Base-by-base conservation (phyloP, 2,797 vertebrate species). In the Cossypha heuglini region DNA sequence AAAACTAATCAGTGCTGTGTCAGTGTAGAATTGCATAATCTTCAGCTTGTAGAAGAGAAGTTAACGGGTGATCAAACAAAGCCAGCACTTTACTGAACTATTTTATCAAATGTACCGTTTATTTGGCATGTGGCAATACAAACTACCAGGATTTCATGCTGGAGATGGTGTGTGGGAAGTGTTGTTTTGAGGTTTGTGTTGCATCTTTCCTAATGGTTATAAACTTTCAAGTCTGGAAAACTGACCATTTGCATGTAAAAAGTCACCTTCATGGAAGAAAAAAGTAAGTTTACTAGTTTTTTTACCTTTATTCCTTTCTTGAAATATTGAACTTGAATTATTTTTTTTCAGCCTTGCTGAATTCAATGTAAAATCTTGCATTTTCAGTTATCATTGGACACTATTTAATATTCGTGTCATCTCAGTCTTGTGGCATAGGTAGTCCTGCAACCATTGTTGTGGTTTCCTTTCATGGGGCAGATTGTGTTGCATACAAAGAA, bases 401-500 rank as follows among this genome's bases (percentile, higher is more conserved):
- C 8, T 22, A 13, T 48, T 68, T 43, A 55, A 9, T 19, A 38
- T 33, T 67, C 31, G 40, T 11, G 8, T 62, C 7, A 17, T 40
- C 40, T 54, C 12, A 20, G 28, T 49, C 38, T 55, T 59, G 43
- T 24, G 38, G 13, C 19, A 3, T 31, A 31, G 49, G 16, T 25
- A 25, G 6, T 26, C 28, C 17, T 18, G 21, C 48, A 64, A 21
- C 8, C 37, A 1, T 13, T 28, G 0, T 18, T 9, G 14, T 38
- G 10, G 18, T 59, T 61, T 71, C 46, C 49, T 21, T 55, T 81
- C 12, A 0, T 0, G 1, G 13, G 2, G 4, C 25, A 37, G 38
- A 20, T 31, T 29, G 38, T 67, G 45, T 45, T 48, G 9, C 10
- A 1, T 0, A 0, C 14, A 13, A 31, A 21, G 21, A 18, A 7